Base-by-base conservation (phyloP, 2,113 vertebrate species). In the Misgurnus mizolepis region DNA sequence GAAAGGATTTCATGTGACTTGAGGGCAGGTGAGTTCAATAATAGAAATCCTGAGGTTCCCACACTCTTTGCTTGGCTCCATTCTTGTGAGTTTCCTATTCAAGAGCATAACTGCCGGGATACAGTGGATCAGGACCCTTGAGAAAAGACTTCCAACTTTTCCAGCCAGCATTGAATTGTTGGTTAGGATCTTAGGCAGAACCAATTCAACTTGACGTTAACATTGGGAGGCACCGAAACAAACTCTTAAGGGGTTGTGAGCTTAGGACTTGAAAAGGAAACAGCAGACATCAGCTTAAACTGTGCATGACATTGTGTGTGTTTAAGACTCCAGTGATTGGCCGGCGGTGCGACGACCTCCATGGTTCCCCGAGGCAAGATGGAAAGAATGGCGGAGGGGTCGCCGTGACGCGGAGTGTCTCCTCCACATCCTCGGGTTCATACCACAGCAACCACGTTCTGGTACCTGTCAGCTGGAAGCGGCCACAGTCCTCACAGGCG, bases 391-490 rank as follows among this genome's bases (percentile, higher is more conserved):
- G 96, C 82, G 93, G 93, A 58, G 93, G 96, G 92, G 95, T 96
- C 92, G 95, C 96, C 0, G 96, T 99, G 69, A 98, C 96, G 27
- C 93, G 96, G 55, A 99, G 97, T 78, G 95, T 95, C 0, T 99
- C 98, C 34, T 99, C 97, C 78, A 97, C 97, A 27, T 99, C 97
- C 0, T 99, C 98, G 0, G 96, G 97, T 34, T 99, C 97, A 53
- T 80, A 80, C 77, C 98, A 96, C 87, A 98, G 96, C 83, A 99
- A 98, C 88, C 98, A 96, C 60, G 96, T 98, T 81, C 95, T 99
- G 83, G 97, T 99, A 82, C 97, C 96, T 17, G 96, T 99, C 83
- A 98, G 97, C 93, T 99, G 98, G 98, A 99, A 96, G 85, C 93
- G 96, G 60, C 98, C 98, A 1, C 98, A 98, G 76, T 96, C 93